Percentiles rank a stretch among this genome's conserved stretches.
These are phyloP conservation scores for Pituophis catenifer DNA, from an alignment of 2,113 vertebrate species.

Conservation along the genomic window DNA sequence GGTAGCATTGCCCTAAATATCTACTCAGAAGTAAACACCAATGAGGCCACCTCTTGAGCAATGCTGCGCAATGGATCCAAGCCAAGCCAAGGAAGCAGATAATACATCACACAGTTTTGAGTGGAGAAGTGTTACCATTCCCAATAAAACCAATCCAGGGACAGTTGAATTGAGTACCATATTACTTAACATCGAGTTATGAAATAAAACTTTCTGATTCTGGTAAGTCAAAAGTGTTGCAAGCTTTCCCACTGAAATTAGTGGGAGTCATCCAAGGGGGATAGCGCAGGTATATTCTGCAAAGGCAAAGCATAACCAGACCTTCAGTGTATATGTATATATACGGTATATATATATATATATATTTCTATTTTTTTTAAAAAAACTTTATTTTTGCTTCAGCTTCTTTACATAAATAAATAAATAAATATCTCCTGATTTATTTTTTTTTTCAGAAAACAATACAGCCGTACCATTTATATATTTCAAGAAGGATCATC, in stretches of 20 bases:
- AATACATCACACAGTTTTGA: background rate
- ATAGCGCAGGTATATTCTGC: background rate
- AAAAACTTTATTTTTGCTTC: constrained; percentile 62
- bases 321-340: background rate
- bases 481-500: background rate
- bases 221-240: background rate
- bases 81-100: background rate
- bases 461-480: constrained; percentile 66
- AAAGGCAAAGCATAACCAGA: background rate
- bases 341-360: no score
- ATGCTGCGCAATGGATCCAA: background rate
- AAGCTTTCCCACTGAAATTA: background rate
- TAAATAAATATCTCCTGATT: constrained; percentile 95
- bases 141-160: background rate
- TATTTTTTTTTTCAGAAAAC: constrained; percentile 63
- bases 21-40: background rate
- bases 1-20: background rate
- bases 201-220: background rate
- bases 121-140: background rate
- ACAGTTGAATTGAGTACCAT: background rate
- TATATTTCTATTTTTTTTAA: background rate
- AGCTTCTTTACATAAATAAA: constrained; percentile 91
- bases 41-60: background rate
- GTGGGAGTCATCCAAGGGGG: background rate
- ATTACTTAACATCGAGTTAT: background rate